Conservation (phyloP, 2,113 vertebrate genomes). For the Brachirus orientalis region DNA sequence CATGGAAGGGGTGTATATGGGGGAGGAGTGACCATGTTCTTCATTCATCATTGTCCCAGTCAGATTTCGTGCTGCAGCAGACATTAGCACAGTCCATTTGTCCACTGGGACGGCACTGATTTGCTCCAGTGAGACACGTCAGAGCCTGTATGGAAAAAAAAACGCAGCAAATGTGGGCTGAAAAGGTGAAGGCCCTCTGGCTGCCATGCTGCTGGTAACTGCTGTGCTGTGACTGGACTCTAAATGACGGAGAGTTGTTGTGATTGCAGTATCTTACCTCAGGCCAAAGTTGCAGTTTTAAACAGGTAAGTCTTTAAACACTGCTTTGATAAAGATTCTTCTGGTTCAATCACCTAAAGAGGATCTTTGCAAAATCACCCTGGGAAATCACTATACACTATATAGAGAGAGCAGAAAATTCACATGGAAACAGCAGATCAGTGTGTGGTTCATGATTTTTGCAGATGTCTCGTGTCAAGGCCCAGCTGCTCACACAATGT, state of each 20-base stretch:
- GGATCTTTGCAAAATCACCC: neutral
- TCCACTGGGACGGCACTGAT: slow-evolving; percentile 68
- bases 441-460: slow-evolving; percentile 10
- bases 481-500: slow-evolving; percentile 49
- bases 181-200: slow-evolving; percentile 32
- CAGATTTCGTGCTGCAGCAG: slow-evolving; percentile 45
- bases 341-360: neutral
- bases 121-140: slow-evolving; percentile 13
- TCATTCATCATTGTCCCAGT: slow-evolving; percentile 23
- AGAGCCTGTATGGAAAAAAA: slow-evolving; percentile 14
- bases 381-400: neutral
- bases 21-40: neutral
- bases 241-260: neutral
- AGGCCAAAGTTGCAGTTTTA: slow-evolving; percentile 11
- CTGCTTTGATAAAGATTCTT: slow-evolving; percentile 4
- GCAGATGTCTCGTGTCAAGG: slow-evolving; percentile 9
- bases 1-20: neutral
- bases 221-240: slow-evolving; percentile 29
- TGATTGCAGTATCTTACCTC: neutral
- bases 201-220: no score
- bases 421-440: slow-evolving; percentile 15
- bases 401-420: slow-evolving; percentile 10
- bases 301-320: slow-evolving; percentile 5
- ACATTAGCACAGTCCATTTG: slow-evolving; percentile 57
- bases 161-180: slow-evolving; percentile 28